Evolutionary conservation across 2,113 vertebrate species (phyloP).

Genomic region (Oreochromis niloticus): DNA sequence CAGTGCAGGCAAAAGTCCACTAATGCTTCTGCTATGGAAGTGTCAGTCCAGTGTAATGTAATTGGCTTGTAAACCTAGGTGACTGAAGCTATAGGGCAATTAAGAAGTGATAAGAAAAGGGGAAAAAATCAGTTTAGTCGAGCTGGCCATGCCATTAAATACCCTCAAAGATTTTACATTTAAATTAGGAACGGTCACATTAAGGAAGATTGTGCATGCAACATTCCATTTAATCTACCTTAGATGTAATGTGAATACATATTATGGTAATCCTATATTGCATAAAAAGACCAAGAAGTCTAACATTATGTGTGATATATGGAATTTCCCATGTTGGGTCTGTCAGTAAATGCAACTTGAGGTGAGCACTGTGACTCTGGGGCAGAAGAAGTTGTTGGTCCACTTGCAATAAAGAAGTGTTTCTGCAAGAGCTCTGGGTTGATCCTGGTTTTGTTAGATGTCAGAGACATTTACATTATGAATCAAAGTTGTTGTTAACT

Average conservation of each 20-base stretch:
- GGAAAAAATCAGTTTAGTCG: not conserved
- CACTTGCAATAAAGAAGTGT: not conserved
- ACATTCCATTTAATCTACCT: not conserved
- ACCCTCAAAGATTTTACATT: not conserved
- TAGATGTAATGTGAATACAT: not conserved
- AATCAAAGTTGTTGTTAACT: not conserved
- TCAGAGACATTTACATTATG: not conserved
- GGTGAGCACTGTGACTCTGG: not conserved
- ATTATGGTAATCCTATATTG: not conserved
- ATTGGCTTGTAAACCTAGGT: constrained; percentile 35
- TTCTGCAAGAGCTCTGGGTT: not conserved
- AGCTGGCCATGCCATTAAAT: constrained; percentile 22
- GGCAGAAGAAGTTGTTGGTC: not conserved
- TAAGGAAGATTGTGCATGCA: not conserved
- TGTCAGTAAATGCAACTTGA: not conserved
- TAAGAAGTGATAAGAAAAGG: constrained; percentile 42
- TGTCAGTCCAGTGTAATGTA: not conserved
- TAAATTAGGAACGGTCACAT: not conserved
- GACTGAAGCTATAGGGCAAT: constrained; percentile 30
- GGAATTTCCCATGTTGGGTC: not conserved
- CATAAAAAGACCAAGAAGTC: not conserved
- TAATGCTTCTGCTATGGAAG: constrained; percentile 26
- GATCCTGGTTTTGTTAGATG: not conserved
- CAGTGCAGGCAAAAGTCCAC: not conserved
- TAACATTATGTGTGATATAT: not conserved